Base-by-base conservation (phyloP, 2,113 vertebrate genomes). In the Oreochromis spilurus region DNA sequence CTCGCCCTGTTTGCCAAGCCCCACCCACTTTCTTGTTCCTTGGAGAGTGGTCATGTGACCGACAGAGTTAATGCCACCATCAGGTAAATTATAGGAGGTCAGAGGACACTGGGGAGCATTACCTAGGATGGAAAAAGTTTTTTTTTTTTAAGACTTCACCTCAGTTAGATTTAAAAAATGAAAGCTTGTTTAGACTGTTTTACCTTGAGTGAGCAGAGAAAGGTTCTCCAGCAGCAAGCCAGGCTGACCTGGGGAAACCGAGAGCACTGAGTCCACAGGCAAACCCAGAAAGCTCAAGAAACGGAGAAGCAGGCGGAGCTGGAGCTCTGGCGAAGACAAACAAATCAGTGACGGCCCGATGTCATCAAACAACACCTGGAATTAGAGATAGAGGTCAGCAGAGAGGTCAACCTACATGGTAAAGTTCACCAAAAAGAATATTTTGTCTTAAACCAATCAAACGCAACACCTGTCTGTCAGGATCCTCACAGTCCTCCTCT, bases 401-500 rank as follows among this genome's bases (percentile, higher is more conserved):
- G 24, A 19, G 13, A 52, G 9, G 52, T 88, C 48, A 88, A 60
- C 81, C n/a, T 50, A 53, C 45, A 19, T 5, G 5, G 9, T 9
- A 4, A 75, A 9, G 29, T 2, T 10, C 4, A 88, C 6, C 31
- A 53, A 52, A n/a, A 55, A 78, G 0, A 48, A 13, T 57, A 7
- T 50, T n/a, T 11, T 5, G 31, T 7, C 3, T 52, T 34, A 4
- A 62, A 83, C 67, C 34, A 24, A 48, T 26, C n/a, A 45, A 48
- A 31, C 12, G 9, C 12, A 14, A 29, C 8, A 97, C 99, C 98
- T 99, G 99, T 95, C 98, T 97, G 95, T 99, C 99, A 0, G 99
- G 98, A 83, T 99, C 99, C 82, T 99, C 98, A 83, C 99, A 99
- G 88, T 99, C 98, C 38, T 99, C 98, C 79, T 98, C 98, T 0